Conservation (phyloP, 2,113 vertebrate genomes). For the Motacilla tschutschensis region DNA sequence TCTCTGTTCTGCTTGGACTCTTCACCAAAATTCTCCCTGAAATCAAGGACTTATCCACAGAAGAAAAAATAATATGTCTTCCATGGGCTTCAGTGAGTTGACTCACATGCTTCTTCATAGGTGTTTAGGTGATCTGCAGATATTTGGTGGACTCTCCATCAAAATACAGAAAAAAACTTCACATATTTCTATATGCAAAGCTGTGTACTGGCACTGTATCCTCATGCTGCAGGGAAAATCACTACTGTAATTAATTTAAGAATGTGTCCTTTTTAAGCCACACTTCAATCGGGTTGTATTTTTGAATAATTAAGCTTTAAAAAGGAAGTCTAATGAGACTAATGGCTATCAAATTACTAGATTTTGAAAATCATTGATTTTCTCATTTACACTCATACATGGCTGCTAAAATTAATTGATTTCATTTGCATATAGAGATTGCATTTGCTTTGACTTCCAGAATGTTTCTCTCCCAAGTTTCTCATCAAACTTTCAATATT, state of each 20-base stretch:
- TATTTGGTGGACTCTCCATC: background rate
- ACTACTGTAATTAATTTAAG: constrained; percentile 65
- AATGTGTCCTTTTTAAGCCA: constrained; percentile 55
- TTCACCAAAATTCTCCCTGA: background rate
- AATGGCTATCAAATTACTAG: constrained; percentile 76
- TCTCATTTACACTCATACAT: constrained; percentile 61
- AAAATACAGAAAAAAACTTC: background rate
- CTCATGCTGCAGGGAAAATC: constrained; percentile 34
- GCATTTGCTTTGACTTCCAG: constrained; percentile 63
- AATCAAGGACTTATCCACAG: background rate
- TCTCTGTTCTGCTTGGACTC: background rate
- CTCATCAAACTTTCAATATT: constrained; percentile 68
- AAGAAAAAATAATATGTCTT: background rate
- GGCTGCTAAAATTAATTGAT: constrained; percentile 72
- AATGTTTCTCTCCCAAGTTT: constrained; percentile 64
- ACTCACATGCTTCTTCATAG: background rate
- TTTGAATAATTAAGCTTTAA: constrained; percentile 75
- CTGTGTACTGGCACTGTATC: background rate
- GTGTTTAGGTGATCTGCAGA: background rate
- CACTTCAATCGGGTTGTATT: constrained; percentile 46
- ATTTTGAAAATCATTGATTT: constrained; percentile 75
- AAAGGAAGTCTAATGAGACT: constrained; percentile 73
- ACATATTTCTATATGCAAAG: background rate
- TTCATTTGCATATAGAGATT: constrained; percentile 72
- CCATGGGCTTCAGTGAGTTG: background rate